Percentiles rank a stretch among this genome's conserved stretches.
Conservation (phyloP, 2,113 vertebrate genomes). For the Micronycteris hirsuta region DNA sequence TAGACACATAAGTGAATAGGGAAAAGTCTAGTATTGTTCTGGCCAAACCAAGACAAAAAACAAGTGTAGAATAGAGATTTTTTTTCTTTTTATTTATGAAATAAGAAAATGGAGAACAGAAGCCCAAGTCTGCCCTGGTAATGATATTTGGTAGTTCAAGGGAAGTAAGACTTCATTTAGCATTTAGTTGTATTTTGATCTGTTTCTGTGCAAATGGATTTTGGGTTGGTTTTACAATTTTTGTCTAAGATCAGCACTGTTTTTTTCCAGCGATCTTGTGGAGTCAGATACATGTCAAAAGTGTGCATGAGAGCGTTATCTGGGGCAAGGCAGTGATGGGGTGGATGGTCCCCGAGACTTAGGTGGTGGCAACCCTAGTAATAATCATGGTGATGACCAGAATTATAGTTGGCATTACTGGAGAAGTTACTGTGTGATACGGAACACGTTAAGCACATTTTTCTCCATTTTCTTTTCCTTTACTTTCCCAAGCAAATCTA, state of each 20-base stretch:
- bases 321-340: neutral
- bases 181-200: neutral
- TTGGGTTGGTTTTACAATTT: neutral
- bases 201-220: neutral
- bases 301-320: neutral
- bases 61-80: neutral
- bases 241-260: neutral
- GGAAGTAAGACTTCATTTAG: neutral
- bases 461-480: neutral
- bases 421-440: neutral
- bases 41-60: slow-evolving; percentile 19
- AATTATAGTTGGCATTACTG: neutral
- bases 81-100: neutral
- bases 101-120: neutral
- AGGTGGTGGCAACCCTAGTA: fast-evolving
- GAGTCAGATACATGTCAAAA: neutral
- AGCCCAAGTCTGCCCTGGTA: neutral
- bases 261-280: neutral
- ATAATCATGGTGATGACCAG: neutral
- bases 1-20: neutral
- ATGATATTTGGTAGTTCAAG: neutral
- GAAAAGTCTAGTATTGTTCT: neutral
- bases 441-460: neutral
- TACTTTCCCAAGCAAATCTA: neutral
- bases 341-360: neutral